These are phyloP conservation scores for Miniopterus natalensis DNA, from an alignment of 2,113 vertebrate species.

Conservation along the genomic window DNA sequence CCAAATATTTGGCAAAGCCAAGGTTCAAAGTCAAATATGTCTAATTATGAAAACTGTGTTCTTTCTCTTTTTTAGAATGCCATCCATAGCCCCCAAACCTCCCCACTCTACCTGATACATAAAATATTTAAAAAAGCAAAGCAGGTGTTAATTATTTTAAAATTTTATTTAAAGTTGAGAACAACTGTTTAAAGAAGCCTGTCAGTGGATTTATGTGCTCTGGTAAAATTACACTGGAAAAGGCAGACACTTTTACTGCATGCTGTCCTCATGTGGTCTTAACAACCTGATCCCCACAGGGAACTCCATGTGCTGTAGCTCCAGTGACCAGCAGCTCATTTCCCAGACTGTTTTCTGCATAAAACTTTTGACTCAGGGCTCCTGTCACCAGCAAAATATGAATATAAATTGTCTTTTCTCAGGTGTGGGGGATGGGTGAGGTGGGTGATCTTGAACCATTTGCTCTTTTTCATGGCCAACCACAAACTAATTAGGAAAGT, in stretches of 20 bases:
- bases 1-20: background rate
- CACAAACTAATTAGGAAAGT: background rate
- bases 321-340: background rate
- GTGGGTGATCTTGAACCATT: background rate
- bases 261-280: background rate
- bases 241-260: background rate
- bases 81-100: background rate
- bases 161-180: constrained; percentile 24
- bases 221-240: background rate
- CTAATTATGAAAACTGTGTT: background rate
- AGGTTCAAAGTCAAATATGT: background rate
- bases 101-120: background rate
- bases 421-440: background rate
- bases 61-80: background rate
- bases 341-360: background rate
- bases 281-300: background rate
- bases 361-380: background rate
- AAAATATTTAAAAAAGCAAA: background rate
- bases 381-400: background rate
- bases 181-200: background rate
- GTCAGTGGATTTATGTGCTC: background rate
- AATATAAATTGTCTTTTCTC: background rate
- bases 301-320: background rate
- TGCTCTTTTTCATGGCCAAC: background rate
- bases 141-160: constrained; percentile 36